Evolutionary conservation across 1,140 invertebrate genomes (phyloP).

Genomic region (Ostrea edulis): DNA sequence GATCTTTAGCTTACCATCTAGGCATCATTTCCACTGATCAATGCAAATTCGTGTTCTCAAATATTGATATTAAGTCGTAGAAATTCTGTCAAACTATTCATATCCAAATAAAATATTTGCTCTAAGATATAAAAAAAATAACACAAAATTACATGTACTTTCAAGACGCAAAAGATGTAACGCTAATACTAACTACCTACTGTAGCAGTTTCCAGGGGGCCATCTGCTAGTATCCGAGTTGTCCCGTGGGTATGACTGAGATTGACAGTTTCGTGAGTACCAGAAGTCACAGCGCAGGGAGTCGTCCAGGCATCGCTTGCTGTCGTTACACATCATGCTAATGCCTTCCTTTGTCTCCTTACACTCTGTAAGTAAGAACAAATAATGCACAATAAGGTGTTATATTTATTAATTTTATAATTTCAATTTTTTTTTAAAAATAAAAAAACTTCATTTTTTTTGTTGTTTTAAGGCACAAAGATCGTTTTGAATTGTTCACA

Average conservation of each 20-base stretch:
- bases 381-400: neutral
- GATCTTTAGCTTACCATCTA: no score
- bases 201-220: conserved; percentile 55
- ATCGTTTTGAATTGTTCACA: neutral
- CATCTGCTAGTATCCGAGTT: conserved; percentile 56
- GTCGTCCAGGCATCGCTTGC: conserved; percentile 59
- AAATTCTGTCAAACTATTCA: no score
- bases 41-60: no score
- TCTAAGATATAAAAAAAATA: no score
- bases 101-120: no score
- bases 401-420: neutral
- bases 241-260: conserved; percentile 54
- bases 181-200: conserved; percentile 29
- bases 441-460: no score
- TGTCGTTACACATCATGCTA: conserved; percentile 61
- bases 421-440: no score
- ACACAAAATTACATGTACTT: no score
- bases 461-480: no score
- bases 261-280: conserved; percentile 63
- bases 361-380: conserved; percentile 55
- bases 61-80: no score
- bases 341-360: conserved; percentile 49
- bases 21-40: no score
- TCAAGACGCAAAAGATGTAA: no score
- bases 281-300: conserved; percentile 62